phyloP scores from a whole-genome alignment of 2,888 invertebrate species.

The Dasysyrphus albostriatus region DNA sequence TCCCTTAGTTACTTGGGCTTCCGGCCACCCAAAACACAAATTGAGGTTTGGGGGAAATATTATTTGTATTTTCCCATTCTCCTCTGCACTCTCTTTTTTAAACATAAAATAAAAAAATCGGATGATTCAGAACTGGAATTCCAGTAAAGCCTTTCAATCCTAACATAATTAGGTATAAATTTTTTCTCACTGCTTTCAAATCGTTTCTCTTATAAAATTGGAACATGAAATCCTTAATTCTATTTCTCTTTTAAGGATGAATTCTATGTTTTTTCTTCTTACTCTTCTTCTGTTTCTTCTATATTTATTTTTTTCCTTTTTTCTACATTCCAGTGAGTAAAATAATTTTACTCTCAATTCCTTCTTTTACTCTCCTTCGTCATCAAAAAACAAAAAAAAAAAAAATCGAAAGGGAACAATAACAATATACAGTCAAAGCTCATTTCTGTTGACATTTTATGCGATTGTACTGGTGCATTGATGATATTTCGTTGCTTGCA shows the following conservation, averaged over 20 bases:
- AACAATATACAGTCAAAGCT: conserved; percentile 62
- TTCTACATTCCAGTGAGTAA: background rate
- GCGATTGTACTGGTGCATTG: conserved; percentile 53
- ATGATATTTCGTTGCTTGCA: conserved; percentile 20
- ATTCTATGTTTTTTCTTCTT: conserved; percentile 45
- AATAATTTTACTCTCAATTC: background rate
- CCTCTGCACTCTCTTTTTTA: background rate
- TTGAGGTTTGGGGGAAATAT: conserved; percentile 10
- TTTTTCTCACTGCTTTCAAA: conserved; percentile 3
- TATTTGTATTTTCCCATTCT: background rate
- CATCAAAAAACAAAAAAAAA: background rate
- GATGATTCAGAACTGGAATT: conserved; percentile 19
- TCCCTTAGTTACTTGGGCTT: conserved; percentile 16
- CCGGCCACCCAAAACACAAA: background rate
- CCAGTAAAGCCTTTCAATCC: conserved; percentile 15
- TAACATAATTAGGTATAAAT: background rate
- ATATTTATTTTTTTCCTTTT: background rate
- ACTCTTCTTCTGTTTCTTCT: background rate
- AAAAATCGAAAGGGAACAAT: conserved; percentile 22
- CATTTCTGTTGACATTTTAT: conserved; percentile 66
- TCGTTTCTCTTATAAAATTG: background rate
- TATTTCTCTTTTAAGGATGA: conserved; percentile 26
- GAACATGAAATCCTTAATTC: conserved; percentile 15
- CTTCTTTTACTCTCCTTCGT: background rate
- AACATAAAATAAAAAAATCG: background rate